A percentile compares a stretch with the other conserved stretches of the same genome.
Conservation (phyloP, 2,888 invertebrate species). For the Scaptomyza parva region DNA sequence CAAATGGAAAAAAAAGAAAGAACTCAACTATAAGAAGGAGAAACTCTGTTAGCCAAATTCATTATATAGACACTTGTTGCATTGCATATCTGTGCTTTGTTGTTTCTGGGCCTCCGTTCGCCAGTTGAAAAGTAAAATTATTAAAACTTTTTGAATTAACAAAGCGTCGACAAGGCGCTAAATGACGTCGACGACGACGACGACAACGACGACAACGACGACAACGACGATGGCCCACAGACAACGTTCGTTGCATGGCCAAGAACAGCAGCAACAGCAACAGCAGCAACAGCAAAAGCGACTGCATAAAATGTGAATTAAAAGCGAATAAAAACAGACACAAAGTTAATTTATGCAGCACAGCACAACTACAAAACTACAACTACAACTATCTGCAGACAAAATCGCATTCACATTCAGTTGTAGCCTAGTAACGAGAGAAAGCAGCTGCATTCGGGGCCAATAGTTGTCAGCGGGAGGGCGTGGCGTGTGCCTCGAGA, state of each 20-base stretch:
- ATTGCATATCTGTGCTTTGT: conserved; percentile 34
- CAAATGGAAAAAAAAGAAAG: conserved; percentile 1
- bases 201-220: too few species aligned
- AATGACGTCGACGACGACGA: conserved; percentile 50
- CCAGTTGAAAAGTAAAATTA: conserved; percentile 68
- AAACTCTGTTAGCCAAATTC: conserved; percentile 2
- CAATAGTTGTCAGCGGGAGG: conserved; percentile 35
- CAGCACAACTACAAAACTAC: conserved; percentile 39
- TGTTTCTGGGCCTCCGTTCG: conserved; percentile 7
- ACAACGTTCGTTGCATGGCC: conserved; percentile 11
- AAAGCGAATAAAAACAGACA: conserved; percentile 67
- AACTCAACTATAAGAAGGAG: conserved; percentile 5
- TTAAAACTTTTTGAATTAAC: conserved; percentile 72
- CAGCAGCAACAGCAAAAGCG: conserved; percentile 2
- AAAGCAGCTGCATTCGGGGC: conserved; percentile 26
- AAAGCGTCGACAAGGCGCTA: conserved; percentile 61
- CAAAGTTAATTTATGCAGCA: conserved; percentile 71
- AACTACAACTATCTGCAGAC: conserved; percentile 41
- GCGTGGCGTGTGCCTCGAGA: conserved; percentile 31
- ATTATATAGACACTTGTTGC: conserved; percentile 55
- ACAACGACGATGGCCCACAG: conserved; percentile 36
- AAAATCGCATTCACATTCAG: conserved; percentile 6
- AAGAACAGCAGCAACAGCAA: neutral
- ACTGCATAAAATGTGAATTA: conserved; percentile 55
- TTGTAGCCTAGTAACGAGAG: conserved; percentile 30